These are phyloP conservation scores for Pterocles burchelli DNA, from an alignment of 2,113 vertebrate genomes.

Conservation along the genomic window DNA sequence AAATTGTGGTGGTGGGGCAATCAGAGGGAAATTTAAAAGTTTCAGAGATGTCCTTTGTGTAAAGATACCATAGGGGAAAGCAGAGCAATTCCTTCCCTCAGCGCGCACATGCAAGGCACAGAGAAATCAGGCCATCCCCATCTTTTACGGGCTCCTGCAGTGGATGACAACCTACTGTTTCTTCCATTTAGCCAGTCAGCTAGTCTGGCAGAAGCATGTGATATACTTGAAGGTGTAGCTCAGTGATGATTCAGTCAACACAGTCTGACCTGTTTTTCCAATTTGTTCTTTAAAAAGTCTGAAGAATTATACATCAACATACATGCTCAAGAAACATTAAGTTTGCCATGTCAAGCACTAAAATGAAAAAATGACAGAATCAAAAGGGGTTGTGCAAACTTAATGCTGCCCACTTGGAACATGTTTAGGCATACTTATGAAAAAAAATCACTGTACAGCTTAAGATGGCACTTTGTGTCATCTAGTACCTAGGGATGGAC, in stretches of 20 bases:
- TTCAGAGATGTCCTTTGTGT: background rate
- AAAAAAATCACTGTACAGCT: background rate
- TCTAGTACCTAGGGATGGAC: background rate
- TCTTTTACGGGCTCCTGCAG: background rate
- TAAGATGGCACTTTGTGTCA: background rate
- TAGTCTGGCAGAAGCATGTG: background rate
- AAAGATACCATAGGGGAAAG: background rate
- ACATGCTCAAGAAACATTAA: background rate
- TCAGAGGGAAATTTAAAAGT: background rate
- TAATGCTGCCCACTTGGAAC: background rate
- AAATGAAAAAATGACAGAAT: background rate
- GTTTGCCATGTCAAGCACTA: background rate
- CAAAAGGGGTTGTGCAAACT: background rate
- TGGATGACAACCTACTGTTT: background rate
- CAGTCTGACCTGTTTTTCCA: background rate
- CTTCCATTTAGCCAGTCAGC: background rate
- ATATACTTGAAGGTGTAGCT: background rate
- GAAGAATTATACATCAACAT: background rate
- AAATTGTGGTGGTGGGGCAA: fast-evolving
- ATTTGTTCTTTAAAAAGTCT: background rate
- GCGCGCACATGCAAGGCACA: fast-evolving
- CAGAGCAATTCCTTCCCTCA: background rate
- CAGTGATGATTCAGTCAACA: background rate
- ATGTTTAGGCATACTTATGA: background rate
- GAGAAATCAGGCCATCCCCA: background rate